These are phyloP conservation scores for Eurois occulta DNA, from an alignment of 2,888 invertebrate genomes.

Conservation along the genomic window DNA sequence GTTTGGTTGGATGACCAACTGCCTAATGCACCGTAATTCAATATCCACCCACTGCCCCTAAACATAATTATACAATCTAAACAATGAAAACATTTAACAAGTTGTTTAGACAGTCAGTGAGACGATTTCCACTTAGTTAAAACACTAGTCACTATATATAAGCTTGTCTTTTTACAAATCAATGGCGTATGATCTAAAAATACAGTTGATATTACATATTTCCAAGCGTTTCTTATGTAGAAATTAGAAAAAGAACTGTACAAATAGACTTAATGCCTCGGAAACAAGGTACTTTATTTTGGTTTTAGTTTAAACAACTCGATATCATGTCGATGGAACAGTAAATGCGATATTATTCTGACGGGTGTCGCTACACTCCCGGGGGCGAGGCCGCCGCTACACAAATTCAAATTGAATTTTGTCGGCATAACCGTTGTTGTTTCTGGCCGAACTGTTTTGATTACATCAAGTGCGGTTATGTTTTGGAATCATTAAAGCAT, in stretches of 20 bases:
- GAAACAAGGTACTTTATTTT: constrained; percentile 53
- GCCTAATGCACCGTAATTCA: not conserved
- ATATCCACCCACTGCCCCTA: constrained; percentile 25
- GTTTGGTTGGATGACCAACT: not conserved
- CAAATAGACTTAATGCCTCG: constrained; percentile 66
- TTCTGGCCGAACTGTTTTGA: constrained; percentile 47
- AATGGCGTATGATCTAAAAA: constrained; percentile 72
- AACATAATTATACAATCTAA: constrained; percentile 49
- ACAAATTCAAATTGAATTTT: constrained; percentile 45
- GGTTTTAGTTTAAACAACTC: constrained; percentile 53
- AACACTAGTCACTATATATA: constrained; percentile 76
- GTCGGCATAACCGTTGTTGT: constrained; percentile 29
- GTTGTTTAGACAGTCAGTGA: constrained; percentile 67
- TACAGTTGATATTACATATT: constrained; percentile 76
- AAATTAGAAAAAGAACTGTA: constrained; percentile 71
- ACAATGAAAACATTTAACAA: constrained; percentile 70
- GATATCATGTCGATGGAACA: constrained; percentile 57
- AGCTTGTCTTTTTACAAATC: constrained; percentile 77
- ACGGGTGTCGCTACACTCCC: constrained; percentile 38
- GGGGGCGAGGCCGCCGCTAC: not conserved
- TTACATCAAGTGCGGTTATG: constrained; percentile 45
- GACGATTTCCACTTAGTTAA: constrained; percentile 65
- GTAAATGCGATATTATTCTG: constrained; percentile 59
- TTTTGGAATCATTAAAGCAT: constrained; percentile 24
- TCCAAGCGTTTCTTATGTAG: constrained; percentile 68